Base-by-base conservation (phyloP, 2,888 invertebrate genomes). In the Aspidiotus rigidus region DNA sequence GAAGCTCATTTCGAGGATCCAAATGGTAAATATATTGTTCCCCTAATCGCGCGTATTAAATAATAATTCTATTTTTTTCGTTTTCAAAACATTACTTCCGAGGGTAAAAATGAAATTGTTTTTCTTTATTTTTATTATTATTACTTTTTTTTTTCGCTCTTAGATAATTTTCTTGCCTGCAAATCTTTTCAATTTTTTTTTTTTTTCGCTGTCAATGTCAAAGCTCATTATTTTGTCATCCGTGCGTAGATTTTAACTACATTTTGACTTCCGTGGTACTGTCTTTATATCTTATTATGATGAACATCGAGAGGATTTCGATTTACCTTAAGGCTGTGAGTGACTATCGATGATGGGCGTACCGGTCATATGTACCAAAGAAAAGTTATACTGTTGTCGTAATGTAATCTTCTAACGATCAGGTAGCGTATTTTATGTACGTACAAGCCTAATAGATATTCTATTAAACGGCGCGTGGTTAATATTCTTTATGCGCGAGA, bases 21-120 rank as follows among this genome's bases (percentile, higher is more conserved):
- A 69, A 69, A 69, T 69, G 69, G 69, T 62, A 69, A 69, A 69
- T 69, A 69, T 69, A 69, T 69, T 69, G 69, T 69, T 69, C 69
- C 69, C 69, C 69, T 69, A 69, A 69, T 69, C 62, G 69, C 28
- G 28, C 41, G 69, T 69, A 69, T 69, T 69, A 69, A 62, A 62
- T 62, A 69, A 69, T 69, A 69, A 69, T 69, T 69, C 62, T 62
- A 69, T 69, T 69, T 69, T 69, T 28, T 28, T 28, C 28, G 28
- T 28, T 28, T 69, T 69, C 69, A 69, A 69, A 69, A 69, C 69
- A 69, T 69, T 69, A 69, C 69, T 69, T 69, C 66, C 28, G 66
- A 59, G 66, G 66, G 66, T 66, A 66, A 66, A 28, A 28, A 59
- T 66, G 59, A 66, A 66, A 66, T 66, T 66, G 66, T 66, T 66